Base-by-base conservation (phyloP, 23 tunicate genomes). In the Diplosoma virens region DNA sequence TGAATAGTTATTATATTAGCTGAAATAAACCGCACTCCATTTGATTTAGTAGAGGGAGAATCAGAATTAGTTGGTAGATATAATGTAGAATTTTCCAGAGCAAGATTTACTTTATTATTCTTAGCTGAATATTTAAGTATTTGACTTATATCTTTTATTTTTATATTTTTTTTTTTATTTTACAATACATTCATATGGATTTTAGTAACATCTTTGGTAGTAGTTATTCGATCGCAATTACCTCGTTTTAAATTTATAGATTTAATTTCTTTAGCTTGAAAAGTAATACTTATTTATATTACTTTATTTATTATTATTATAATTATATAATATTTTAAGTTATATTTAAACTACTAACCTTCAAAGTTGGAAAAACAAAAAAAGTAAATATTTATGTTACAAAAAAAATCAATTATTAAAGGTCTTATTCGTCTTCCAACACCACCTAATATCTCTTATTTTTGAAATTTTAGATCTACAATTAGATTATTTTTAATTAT, bases 31-130 rank as follows among this genome's bases (percentile, higher is more conserved):
- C 81, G 81, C 2, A 76, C 81, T 58, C 81, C 81, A 20, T 76
- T 76, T 76, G 81, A 76, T 58, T 76, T 76, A 76, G 81, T 76
- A 0, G 81, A 76, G 32, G 32, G 81, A 1, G 81, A 76, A 36
- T 58, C 69, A 0, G 81, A 76, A 58, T 32, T 76, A 1, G 70
- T 76, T 0, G 25, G 69, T 0, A 1, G 81, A 16, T 76, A 58
- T 58, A 76, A 76, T 76, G 81, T 76, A 3, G 81, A 76, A 58
- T 76, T 25, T 76, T 32, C 81, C 18, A 58, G 81, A n/a, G 17
- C 18, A 31, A 76, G 69, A 0, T 76, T 76, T 55, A 76, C 81
- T 33, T 1, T 76, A 23, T 31, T 76, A 11, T 76, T 76, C 59
- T 58, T 76, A 32, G 26, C 70, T 29, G 81, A 76, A 33, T 76